Evolutionary conservation across 1,140 invertebrate species (phyloP).

Genomic region (Drosophila sucinea): DNA sequence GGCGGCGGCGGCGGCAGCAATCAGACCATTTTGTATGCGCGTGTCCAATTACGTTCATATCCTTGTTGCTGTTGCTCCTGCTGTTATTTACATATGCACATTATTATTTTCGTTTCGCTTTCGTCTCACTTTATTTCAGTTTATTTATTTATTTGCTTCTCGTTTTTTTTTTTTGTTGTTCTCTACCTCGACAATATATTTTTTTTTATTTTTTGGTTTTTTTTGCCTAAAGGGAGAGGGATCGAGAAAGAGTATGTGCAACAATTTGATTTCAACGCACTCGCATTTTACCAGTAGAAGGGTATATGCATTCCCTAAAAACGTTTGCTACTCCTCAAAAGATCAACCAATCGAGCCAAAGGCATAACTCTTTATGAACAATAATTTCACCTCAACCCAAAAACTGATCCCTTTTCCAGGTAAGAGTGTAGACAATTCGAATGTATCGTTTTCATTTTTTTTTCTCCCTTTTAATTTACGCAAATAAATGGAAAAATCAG

Average conservation of each 20-base stretch:
- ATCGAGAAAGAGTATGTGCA: not conserved
- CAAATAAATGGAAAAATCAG: slow-evolving; percentile 79
- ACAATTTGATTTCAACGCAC: slow-evolving; percentile 4
- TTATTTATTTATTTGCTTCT: slow-evolving; percentile 65
- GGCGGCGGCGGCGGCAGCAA: slow-evolving; percentile 12
- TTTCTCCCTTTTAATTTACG: slow-evolving; percentile 60
- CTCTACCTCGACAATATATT: slow-evolving; percentile 25
- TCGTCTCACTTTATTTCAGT: slow-evolving; percentile 66
- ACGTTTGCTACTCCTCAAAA: no score
- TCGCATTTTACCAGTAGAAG: not conserved
- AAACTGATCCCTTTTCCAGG: not conserved
- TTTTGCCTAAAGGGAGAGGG: slow-evolving; percentile 18
- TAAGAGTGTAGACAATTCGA: not conserved
- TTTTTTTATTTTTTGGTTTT: slow-evolving; percentile 2
- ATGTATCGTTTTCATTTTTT: not conserved
- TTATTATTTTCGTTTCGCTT: slow-evolving; percentile 72
- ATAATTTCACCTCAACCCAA: no score
- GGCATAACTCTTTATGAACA: no score
- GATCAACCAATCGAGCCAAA: no score
- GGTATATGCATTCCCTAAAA: no score
- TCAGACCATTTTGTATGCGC: slow-evolving; percentile 40
- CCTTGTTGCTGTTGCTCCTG: slow-evolving; percentile 44
- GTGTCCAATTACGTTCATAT: slow-evolving; percentile 75
- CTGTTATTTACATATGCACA: slow-evolving; percentile 76
- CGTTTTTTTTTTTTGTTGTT: not conserved